phyloP scores from a whole-genome alignment of 2,113 vertebrate species.

The Bagarius yarrelli region DNA sequence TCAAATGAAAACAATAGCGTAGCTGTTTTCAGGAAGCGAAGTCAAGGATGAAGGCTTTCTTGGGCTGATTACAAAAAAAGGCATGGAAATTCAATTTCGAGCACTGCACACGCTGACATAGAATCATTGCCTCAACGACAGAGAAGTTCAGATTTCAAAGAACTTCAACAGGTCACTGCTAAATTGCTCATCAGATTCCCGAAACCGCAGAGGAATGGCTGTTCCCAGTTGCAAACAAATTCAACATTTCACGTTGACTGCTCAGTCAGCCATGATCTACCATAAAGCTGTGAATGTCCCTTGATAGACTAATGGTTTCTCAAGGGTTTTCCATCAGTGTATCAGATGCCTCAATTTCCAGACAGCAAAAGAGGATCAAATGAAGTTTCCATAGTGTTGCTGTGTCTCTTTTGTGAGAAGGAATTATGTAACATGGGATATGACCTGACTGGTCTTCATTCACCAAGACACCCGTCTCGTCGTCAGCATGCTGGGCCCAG shows the following conservation, averaged over 20 bases:
- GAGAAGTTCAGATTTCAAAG: slow-evolving; percentile 17
- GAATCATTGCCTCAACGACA: slow-evolving; percentile 18
- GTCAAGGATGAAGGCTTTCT: slow-evolving; percentile 23
- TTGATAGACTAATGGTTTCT: slow-evolving; percentile 25
- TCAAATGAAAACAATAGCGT: slow-evolving; percentile 8
- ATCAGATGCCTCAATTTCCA: slow-evolving; percentile 26
- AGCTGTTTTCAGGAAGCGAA: slow-evolving; percentile 16
- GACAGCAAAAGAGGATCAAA: slow-evolving; percentile 7
- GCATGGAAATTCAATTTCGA: slow-evolving; percentile 20
- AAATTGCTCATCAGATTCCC: slow-evolving; percentile 23
- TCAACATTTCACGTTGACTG: slow-evolving; percentile 15
- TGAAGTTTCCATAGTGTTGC: slow-evolving; percentile 35
- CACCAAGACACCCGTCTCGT: neutral
- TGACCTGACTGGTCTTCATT: slow-evolving; percentile 11
- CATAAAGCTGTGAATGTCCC: slow-evolving; percentile 7
- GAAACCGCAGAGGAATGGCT: slow-evolving; percentile 37
- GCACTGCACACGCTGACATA: neutral
- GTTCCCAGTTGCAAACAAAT: slow-evolving; percentile 25
- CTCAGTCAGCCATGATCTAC: slow-evolving; percentile 18
- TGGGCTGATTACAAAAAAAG: slow-evolving; percentile 8
- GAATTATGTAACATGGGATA: slow-evolving; percentile 39
- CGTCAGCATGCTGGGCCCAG: neutral
- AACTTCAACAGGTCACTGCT: slow-evolving; percentile 17
- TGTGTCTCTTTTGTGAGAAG: slow-evolving; percentile 23
- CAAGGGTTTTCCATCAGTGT: slow-evolving; percentile 17